Base-by-base conservation (phyloP, 2,113 vertebrate genomes). In the Leptocoma aspasia region DNA sequence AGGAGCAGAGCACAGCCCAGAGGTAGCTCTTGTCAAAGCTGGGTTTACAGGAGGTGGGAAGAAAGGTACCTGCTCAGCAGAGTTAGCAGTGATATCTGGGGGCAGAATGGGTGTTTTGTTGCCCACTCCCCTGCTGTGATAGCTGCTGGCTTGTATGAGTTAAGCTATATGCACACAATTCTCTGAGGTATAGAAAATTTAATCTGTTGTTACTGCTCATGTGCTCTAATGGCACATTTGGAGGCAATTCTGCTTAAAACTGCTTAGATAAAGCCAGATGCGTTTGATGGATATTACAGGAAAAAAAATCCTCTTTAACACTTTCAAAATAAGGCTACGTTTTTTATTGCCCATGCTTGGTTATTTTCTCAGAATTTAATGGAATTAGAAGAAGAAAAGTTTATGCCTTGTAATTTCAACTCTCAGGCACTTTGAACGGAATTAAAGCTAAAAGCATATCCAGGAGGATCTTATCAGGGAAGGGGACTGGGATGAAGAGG, bases 181-280 rank as follows among this genome's bases (percentile, higher is more conserved):
- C 88, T 77, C 82, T 77, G 44, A 77, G 52, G 59, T 42, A 50
- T 2, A 80, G 82, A 83, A 93, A 88, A 68, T 73, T 31, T 49
- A 65, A 93, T 83, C 68, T 91, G 68, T 79, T 96, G 59, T 89
- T 96, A 81, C 77, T 89, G 76, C 28, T 91, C 16, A 27, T 70
- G 39, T 75, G 56, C 60, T 91, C 33, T 89, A 66, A 86, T 15
- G 52, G 72, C 68, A 92, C 80, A 83, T 90, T 95, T 81, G 50
- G 76, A 85, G 63, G 68, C 35, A 83, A 86, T 93, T 93, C 52
- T 86, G 44, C 68, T 90, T 86, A 66, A 86, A 92, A 94, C 64
- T 92, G 56, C 69, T 86, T 56, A 71, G 33, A 66, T 64, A 94
- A 92, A 96, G 27, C 59, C 92, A 89, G 39, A 26, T 63, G 52